phyloP scores from a whole-genome alignment of 2,888 invertebrate genomes.

The Cosmopolites sordidus region DNA sequence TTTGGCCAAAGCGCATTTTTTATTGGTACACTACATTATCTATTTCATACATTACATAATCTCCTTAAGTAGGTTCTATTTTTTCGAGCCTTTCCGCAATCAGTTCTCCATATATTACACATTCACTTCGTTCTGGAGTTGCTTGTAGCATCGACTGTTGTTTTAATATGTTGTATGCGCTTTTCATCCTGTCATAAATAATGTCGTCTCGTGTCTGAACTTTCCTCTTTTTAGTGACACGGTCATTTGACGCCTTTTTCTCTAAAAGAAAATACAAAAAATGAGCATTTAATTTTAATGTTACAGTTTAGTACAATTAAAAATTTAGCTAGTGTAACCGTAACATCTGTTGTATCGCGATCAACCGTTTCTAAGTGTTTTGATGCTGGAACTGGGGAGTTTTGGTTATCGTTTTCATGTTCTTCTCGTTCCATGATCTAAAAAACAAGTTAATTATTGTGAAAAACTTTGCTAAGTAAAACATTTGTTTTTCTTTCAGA shows the following conservation, averaged over 20 bases:
- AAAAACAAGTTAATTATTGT: no score
- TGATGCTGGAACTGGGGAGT: background rate
- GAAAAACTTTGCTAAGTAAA: no score
- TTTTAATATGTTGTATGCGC: background rate
- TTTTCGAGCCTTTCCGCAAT: background rate
- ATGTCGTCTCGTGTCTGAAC: conserved; percentile 1
- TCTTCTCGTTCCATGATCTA: background rate
- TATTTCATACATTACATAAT: background rate
- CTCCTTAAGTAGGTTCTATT: background rate
- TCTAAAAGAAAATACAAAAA: background rate
- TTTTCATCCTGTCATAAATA: conserved; percentile 4
- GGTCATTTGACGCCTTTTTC: background rate
- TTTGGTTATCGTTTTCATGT: background rate
- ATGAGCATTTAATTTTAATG: background rate
- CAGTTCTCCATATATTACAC: conserved; percentile 7
- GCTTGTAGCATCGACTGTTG: background rate
- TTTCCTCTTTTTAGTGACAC: conserved; percentile 2
- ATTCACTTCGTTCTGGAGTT: background rate
- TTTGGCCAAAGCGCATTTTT: background rate
- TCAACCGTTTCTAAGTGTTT: conserved; percentile 1
- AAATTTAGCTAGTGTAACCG: conserved; percentile 3
- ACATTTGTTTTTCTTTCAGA: no score
- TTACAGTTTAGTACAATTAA: background rate
- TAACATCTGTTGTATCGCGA: background rate
- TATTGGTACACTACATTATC: background rate